phyloP scores from a whole-genome alignment of 2,888 invertebrate species.

The Archips xylosteana region DNA sequence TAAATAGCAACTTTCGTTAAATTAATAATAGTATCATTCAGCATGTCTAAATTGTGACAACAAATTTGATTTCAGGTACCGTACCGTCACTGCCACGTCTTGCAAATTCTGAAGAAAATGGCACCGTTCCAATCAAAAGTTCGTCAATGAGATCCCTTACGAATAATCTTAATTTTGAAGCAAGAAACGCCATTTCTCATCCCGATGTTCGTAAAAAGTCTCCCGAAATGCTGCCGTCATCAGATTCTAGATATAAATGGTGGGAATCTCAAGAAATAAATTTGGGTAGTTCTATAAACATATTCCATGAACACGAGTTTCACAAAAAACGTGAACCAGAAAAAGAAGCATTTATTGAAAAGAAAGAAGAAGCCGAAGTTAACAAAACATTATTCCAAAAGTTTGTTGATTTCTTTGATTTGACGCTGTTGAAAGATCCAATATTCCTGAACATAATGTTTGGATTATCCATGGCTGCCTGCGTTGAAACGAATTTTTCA shows the following conservation, averaged over 20 bases:
- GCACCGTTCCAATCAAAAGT: conserved; percentile 63
- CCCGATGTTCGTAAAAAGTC: conserved; percentile 71
- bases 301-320: conserved; percentile 72
- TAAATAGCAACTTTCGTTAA: background rate
- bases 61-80: conserved; percentile 50
- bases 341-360: conserved; percentile 44
- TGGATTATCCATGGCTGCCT: conserved; percentile 88
- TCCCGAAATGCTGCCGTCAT: conserved; percentile 52
- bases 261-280: conserved; percentile 86
- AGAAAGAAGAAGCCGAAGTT: conserved; percentile 50
- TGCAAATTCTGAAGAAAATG: conserved; percentile 59
- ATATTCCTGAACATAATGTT: conserved; percentile 88
- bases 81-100: conserved; percentile 59
- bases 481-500: conserved; percentile 89
- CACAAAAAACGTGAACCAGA: conserved; percentile 53
- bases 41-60: background rate
- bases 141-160: conserved; percentile 73
- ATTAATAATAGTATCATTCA: background rate
- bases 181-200: conserved; percentile 74
- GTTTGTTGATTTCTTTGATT: conserved; percentile 86
- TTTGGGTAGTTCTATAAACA: conserved; percentile 86
- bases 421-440: conserved; percentile 88
- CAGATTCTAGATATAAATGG: conserved; percentile 78
- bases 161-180: conserved; percentile 61
- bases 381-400: conserved; percentile 57